phyloP scores from a whole-genome alignment of 2,888 invertebrate species.

The Miltochrista miniata region DNA sequence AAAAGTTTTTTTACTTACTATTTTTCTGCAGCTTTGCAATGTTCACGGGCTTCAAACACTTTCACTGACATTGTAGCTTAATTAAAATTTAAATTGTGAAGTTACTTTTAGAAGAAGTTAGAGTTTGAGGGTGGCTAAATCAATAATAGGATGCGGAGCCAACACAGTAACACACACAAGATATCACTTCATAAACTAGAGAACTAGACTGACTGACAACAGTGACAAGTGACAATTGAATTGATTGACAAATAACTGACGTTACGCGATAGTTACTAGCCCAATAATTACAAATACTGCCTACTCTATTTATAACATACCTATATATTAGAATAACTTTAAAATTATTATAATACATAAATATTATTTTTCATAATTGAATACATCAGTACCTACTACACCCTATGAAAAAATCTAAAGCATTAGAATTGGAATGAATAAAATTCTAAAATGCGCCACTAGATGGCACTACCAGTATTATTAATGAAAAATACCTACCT shows the following conservation, averaged over 20 bases:
- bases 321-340: too few species aligned
- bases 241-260: constrained; percentile 1
- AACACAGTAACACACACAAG: too few species aligned
- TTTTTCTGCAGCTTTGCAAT: constrained; percentile 92
- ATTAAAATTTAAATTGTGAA: constrained; percentile 4
- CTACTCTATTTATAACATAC: too few species aligned
- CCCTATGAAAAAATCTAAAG: neutral
- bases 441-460: neutral
- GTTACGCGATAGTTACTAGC: neutral
- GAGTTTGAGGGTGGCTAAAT: constrained; percentile 16
- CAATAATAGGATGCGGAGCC: constrained; percentile 18
- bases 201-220: neutral
- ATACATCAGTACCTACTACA: too few species aligned
- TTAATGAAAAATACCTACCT: neutral
- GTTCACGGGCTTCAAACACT: constrained; percentile 90
- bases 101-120: neutral
- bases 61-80: constrained; percentile 68
- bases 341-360: too few species aligned
- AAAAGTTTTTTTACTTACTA: constrained; percentile 80
- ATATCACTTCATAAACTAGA: too few species aligned
- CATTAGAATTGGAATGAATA: neutral
- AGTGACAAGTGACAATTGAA: too few species aligned
- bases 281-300: neutral
- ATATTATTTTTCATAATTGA: too few species aligned
- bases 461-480: neutral